Evolutionary conservation across 2,113 vertebrate genomes (phyloP), one percentile per base, ranked within the genome.

Genomic region (Pavo muticus): DNA sequence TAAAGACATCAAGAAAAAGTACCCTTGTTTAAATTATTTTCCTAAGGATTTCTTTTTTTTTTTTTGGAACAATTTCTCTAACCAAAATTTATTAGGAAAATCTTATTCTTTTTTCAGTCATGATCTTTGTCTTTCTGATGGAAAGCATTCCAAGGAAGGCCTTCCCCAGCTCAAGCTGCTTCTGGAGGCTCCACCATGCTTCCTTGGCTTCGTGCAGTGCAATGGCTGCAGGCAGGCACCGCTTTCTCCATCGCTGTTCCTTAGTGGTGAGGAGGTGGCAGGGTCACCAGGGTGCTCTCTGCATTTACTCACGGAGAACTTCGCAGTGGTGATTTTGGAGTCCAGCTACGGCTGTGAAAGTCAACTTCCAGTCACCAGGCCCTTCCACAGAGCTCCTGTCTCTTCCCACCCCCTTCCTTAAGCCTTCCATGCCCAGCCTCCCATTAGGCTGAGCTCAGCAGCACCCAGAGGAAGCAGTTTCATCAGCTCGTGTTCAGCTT

Each of bases 401-500:
- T 39, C 32, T 63, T 48, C 27, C 16, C 24, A 14, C 14, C 5
- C 23, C 7, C 17, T 16, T 39, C 71, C 64, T 71, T 44, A 70
- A 57, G 10, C 15, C 14, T 68, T 54, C 56, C 14, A 11, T 11
- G 24, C 21, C 0, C 2, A 78, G 13, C 39, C 7, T 91, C 21
- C 35, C 39, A 3, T 13, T 44, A 44, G 70, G 30, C 19, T 0
- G 5, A 30, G 52, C 63, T 70, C 1, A 0, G 18, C 64, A 61
- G 50, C 39, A 71, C 29, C 30, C 42, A 14, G 6, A 39, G 47
- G 45, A 32, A 45, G 3, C 11, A 39, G 7, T 3, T 32, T 72
- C 4, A 0, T 68, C 11, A 29, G 12, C 15, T 67, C 48, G 6
- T 3, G 5, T 4, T 79, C 23, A 30, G 29, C 50, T 56, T 0